A percentile compares a stretch with the other conserved stretches of the same genome.
Evolutionary conservation across 2,888 invertebrate species (phyloP).

Genomic region (Lepidochrysops patricia): DNA sequence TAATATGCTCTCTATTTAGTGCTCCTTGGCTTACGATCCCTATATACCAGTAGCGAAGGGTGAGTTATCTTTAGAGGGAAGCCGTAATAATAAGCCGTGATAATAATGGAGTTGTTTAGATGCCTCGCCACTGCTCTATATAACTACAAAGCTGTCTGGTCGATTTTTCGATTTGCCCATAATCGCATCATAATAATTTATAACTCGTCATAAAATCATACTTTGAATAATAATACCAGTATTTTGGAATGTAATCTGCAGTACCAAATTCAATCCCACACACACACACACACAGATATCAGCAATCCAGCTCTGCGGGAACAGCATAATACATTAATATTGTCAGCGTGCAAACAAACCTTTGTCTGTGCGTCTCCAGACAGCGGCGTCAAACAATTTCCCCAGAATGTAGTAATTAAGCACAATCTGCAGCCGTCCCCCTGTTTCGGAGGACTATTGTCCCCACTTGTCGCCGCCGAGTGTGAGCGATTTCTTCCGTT

Average conservation of each 20-base stretch:
- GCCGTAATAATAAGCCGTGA: too few relatives aligned
- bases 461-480: constrained; percentile 9
- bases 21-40: not conserved
- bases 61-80: too few relatives aligned
- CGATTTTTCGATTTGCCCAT: too few relatives aligned
- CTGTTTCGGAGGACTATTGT: not conserved
- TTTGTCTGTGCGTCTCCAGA: constrained; percentile 12
- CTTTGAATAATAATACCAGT: too few relatives aligned
- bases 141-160: too few relatives aligned
- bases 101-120: too few relatives aligned
- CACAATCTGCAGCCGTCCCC: constrained; percentile 9
- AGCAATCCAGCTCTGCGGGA: not conserved
- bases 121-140: too few relatives aligned
- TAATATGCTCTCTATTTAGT: not conserved
- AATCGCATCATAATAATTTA: too few relatives aligned
- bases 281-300: not conserved
- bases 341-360: constrained; percentile 9
- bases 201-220: too few relatives aligned
- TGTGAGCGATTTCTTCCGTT: constrained; percentile 9
- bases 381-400: constrained; percentile 11
- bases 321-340: not conserved
- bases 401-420: constrained; percentile 13
- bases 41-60: too few relatives aligned
- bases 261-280: not conserved
- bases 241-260: not conserved